Conservation (phyloP, 2,113 vertebrate species). For the Scalopus aquaticus region DNA sequence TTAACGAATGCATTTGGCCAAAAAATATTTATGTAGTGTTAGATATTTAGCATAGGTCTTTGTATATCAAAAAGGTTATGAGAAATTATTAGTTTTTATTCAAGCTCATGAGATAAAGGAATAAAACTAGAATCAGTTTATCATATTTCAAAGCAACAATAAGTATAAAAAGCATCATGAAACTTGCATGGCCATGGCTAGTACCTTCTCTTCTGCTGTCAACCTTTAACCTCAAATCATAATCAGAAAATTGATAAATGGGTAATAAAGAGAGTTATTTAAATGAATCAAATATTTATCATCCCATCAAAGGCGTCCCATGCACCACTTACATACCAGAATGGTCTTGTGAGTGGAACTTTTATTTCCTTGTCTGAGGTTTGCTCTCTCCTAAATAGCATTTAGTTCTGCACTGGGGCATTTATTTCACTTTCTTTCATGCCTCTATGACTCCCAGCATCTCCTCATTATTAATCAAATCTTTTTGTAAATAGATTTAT, state of each 20-base stretch:
- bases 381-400: neutral
- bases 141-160: neutral
- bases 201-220: neutral
- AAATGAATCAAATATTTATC: neutral
- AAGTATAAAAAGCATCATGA: neutral
- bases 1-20: neutral
- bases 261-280: neutral
- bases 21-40: neutral
- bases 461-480: neutral
- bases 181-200: neutral
- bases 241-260: neutral
- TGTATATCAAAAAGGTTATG: neutral
- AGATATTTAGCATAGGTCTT: neutral
- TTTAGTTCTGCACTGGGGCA: neutral
- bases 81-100: neutral
- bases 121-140: neutral
- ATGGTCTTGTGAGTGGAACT: neutral
- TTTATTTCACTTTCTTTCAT: neutral
- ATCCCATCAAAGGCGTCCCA: neutral
- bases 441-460: neutral
- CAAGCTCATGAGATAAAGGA: neutral
- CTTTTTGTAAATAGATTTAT: neutral
- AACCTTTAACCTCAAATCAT: neutral
- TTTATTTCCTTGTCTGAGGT: neutral
- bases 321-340: neutral